Base-by-base conservation (phyloP, 2,888 invertebrate species). In the Temnothorax unifasciatus region DNA sequence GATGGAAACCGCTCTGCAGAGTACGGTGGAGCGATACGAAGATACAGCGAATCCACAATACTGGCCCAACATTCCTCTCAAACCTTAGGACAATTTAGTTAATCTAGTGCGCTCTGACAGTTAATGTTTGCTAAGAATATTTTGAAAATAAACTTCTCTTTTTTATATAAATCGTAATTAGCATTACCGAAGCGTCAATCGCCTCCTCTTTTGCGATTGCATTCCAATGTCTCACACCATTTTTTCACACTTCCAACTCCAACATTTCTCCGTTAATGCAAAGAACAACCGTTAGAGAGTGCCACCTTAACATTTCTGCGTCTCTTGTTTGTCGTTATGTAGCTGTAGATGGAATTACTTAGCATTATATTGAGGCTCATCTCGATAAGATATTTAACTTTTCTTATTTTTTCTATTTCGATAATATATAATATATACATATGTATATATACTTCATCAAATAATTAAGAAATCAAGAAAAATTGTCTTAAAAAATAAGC, bases 31-130 rank as follows among this genome's bases (percentile, higher is more conserved):
- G 85, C 95, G 96, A 86, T 95, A 96, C 87, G 95, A 95, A 91
- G 97, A 97, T 91, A 95, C 95, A 84, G 93, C 95, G 3, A 96
- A 96, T 88, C 96, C 97, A 6, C 95, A 95, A 66, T 95, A 96
- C 86, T 98, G 98, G 98, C 98, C 98, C 0, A 96, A 96, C 91
- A 96, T 97, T 93, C 97, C 97, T 6, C 95, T 97, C 6, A 96
- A 96, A 82, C 85, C 87, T 25, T 92, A 81, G 63, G 8, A 25
- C 5, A 11, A n/a, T 3, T 29, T 21, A 61, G 0, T 0, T 61
- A 25, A 4, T 21, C 4, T 25, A 3, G 11, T 25, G 13, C 25
- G 18, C 54, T 57, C 57, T 47, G 3, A 18, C 25, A 52, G 13
- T 44, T 0, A 11, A 68, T 76, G 34, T 71, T 44, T 38, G 66